Base-by-base conservation (phyloP, 2,888 invertebrate species). In the Eupsilia transversa region DNA sequence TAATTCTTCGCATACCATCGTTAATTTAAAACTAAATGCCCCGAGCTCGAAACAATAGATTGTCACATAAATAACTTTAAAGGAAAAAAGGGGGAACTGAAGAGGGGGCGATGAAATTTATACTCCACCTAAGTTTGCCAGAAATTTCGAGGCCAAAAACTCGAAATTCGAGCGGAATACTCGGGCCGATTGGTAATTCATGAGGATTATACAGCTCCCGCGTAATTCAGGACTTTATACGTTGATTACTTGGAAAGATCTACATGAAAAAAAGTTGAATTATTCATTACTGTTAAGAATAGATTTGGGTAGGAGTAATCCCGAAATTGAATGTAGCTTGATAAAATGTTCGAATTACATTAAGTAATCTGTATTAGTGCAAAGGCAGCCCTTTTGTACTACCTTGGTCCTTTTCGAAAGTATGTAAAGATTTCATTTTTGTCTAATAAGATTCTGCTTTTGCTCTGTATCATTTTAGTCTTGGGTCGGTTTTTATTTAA, bases 1-100 rank as follows among this genome's bases (percentile, higher is more conserved):
- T 91, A 92, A 93, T 93, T 93, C 92, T 89, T 91, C 85, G 89
- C 90, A 92, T 93, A 92, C 91, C 91, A 87, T 87, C 94, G 94
- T 94, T 94, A 93, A 94, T 94, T 94, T 93, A 92, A 94, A 94
- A 94, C 94, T 94, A 95, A 95, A 94, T 88, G 92, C 90, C 84
- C 84, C 84, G 74, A 84, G 86, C 86, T 88, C 90, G 88, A 89
- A 88, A 91, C 92, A 92, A 92, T 91, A 92, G 92, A 93, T 93
- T 93, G 93, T 93, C 93, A 90, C 93, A 94, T 94, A 95, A 95
- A 95, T 94, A 94, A 94, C 93, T 85, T 89, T 89, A 87, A 77
- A 87, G 87, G 90, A 91, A 92, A 92, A 92, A 92, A 89, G 89
- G 90, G 88, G 87, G 86, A 72, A 68, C 33, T 64, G 49, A 23